Base-by-base conservation (phyloP, 2,888 invertebrate genomes). In the Leptinotarsa tumamoca region DNA sequence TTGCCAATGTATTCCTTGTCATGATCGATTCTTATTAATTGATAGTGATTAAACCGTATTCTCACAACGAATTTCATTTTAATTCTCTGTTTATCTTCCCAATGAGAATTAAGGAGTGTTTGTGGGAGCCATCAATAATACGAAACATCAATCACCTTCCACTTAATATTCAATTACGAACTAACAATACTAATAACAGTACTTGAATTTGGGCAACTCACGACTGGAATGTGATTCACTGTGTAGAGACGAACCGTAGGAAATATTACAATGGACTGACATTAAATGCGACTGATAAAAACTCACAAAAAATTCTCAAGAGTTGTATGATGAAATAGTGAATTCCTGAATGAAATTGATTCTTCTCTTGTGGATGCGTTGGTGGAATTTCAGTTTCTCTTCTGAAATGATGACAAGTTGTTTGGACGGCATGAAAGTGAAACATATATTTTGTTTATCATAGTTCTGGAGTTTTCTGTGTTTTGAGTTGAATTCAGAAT, bases 41-140 rank as follows among this genome's bases (percentile, higher is more conserved):
- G 33, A 73, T 56, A 18, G 56, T 61, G 58, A 68, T 68, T 67
- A 61, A 73, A 73, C 73, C 49, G 73, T 68, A 68, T 43, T 23
- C 23, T 56, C 21, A 61, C 58, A 68, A 73, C 51, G 68, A 68
- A 68, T 76, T 78, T 73, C 68, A 68, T 74, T 75, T 73, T 68
- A 73, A 73, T 70, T 70, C 50, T 58, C 54, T 70, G 70, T 70
- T 70, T 70, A 58, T 70, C 70, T 61, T 61, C 70, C 21, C 70
- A 18, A 69, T 69, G 70, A 61, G 70, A 76, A 73, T 70, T 23
- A 51, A 70, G 76, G 76, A 70, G 76, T 76, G 76, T 76, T 52
- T 76, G 76, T 76, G 76, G 76, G 76, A 76, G 76, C 76, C 72
- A 76, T 76, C 76, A 76, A 76, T 76, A 73, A 73, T 67, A 76